Percentiles rank a stretch among this genome's conserved stretches.
Conservation (phyloP, 2,888 invertebrate species). For the Oasisia sp. region DNA sequence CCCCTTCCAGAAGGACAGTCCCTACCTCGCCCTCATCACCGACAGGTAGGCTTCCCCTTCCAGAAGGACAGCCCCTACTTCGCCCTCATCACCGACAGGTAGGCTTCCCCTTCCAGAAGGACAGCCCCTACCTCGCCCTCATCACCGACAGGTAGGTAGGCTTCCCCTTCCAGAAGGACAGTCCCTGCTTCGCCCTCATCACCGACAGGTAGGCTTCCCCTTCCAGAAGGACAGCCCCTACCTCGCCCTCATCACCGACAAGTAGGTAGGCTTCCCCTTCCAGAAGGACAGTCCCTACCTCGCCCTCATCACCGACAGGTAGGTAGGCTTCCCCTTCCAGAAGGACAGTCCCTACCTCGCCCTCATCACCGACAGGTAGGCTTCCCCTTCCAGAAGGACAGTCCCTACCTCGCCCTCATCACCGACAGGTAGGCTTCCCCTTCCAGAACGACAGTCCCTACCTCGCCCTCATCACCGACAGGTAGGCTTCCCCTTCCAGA, state of each 20-base stretch:
- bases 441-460: slow-evolving; percentile 40
- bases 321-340: slow-evolving; percentile 39
- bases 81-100: slow-evolving; percentile 14
- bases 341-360: slow-evolving; percentile 36
- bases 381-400: slow-evolving; percentile 38
- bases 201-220: slow-evolving; percentile 34
- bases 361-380: slow-evolving; percentile 25
- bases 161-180: slow-evolving; percentile 38
- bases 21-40: slow-evolving; percentile 28
- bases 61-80: slow-evolving; percentile 38
- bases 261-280: slow-evolving; percentile 38
- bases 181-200: slow-evolving; percentile 32
- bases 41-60: slow-evolving; percentile 37
- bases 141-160: no score
- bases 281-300: slow-evolving; percentile 38
- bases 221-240: slow-evolving; percentile 40
- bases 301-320: slow-evolving; percentile 14
- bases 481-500: slow-evolving; percentile 39
- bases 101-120: slow-evolving; percentile 39
- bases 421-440: slow-evolving; percentile 34
- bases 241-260: slow-evolving; percentile 19
- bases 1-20: slow-evolving; percentile 39
- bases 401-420: slow-evolving; percentile 32
- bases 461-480: slow-evolving; percentile 19
- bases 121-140: slow-evolving; percentile 32